These are phyloP conservation scores for Caracal caracal DNA, from an alignment of 2,113 vertebrate species.

Conservation along the genomic window DNA sequence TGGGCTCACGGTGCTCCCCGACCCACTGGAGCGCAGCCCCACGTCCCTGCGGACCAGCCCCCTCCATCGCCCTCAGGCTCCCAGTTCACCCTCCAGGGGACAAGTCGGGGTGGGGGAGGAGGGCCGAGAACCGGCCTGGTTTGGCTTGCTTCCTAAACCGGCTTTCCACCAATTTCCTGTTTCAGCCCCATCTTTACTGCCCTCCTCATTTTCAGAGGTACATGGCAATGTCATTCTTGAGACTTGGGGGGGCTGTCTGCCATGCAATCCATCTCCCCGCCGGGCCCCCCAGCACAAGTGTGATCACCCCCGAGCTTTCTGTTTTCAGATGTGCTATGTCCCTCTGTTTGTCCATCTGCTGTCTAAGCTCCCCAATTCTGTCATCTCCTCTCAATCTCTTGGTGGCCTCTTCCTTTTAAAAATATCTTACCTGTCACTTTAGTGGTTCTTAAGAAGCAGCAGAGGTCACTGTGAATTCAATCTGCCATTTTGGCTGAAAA, in stretches of 20 bases:
- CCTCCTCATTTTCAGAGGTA: background rate
- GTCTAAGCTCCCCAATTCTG: background rate
- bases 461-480: background rate
- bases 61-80: background rate
- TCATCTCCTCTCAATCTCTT: background rate
- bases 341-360: background rate
- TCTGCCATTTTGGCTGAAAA: constrained; percentile 1
- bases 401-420: background rate
- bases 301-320: background rate
- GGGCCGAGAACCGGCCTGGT: background rate
- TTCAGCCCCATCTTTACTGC: background rate
- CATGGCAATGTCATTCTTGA: background rate
- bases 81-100: background rate
- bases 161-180: background rate
- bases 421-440: background rate
- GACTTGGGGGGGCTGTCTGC: background rate
- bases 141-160: background rate
- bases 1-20: too few species aligned
- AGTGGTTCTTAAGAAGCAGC: background rate
- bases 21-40: background rate
- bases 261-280: background rate
- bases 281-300: background rate
- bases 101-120: too few species aligned
- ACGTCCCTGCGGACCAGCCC: background rate
- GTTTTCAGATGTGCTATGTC: background rate